Base-by-base conservation (phyloP, 2,797 vertebrate species). In the Propithecus deckenii region DNA sequence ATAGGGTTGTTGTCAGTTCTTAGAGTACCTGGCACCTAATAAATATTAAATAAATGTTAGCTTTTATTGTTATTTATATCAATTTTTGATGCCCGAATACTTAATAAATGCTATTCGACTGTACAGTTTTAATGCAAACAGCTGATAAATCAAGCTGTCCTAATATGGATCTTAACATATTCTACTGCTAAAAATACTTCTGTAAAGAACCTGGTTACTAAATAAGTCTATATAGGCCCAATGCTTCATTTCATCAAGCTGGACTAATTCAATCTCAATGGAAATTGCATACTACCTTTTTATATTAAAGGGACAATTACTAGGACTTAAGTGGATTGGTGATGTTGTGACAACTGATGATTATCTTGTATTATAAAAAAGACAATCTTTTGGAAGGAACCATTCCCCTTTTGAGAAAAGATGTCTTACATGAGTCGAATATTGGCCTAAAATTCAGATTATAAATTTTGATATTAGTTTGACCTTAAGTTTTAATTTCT, bases 381-480 rank as follows among this genome's bases (percentile, higher is more conserved):
- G 55, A 17, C 15, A 71, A 43, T 81, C 28, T 59, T 59, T 89
- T 69, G 43, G 59, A 80, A 79, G 83, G 65, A 91, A 50, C 41
- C 23, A 30, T 94, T 89, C 18, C 28, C 65, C 5, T 89, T 93
- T 86, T 76, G 46, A 65, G 72, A 61, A 89, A 86, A 41, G 32
- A 61, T 50, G 11, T 76, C 63, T 89, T 96, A 20, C 67, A 2
- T 93, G 71, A 95, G 14, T 90, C 30, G 23, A 72, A 14, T 85
- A 86, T 69, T 95, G 43, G 32, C 43, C 61, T 75, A 61, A 71
- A 72, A 55, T 14, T 96, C 69, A 67, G 86, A 43, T 87, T 67
- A 80, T 92, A 95, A 65, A 95, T 65, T 86, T 91, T 95, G n/a
- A 57, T 63, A 72, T 59, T 50, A 72, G 12, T 80, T 92, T 83